These are phyloP conservation scores for Microtus montanus DNA, from an alignment of 2,113 vertebrate species.

Conservation along the genomic window DNA sequence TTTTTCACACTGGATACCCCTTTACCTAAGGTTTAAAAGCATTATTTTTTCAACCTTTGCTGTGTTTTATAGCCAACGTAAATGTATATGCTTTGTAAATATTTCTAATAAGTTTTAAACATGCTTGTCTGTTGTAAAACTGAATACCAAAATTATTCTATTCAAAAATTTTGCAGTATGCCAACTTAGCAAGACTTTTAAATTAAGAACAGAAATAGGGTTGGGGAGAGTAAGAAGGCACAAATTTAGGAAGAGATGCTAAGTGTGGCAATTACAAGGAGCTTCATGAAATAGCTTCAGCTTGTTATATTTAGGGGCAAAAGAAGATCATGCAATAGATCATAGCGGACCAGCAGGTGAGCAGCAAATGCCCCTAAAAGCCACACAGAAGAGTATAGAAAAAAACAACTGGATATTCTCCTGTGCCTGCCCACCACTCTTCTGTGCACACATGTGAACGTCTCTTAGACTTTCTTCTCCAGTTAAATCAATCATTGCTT, in stretches of 20 bases:
- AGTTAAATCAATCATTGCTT: conserved; percentile 39
- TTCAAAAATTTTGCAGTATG: neutral
- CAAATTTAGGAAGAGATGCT: conserved; percentile 31
- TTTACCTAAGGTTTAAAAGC: conserved; percentile 63
- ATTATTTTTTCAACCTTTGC: neutral
- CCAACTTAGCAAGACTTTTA: conserved; percentile 53
- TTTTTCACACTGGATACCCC: neutral
- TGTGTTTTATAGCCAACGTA: conserved; percentile 3
- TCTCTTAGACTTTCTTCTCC: neutral
- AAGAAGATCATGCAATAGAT: neutral
- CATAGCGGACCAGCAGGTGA: neutral
- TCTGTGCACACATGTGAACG: too few relatives aligned
- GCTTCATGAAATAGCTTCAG: neutral
- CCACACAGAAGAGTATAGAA: neutral
- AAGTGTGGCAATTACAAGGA: conserved; percentile 29
- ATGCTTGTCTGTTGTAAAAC: neutral
- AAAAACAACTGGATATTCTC: neutral
- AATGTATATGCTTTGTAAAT: neutral
- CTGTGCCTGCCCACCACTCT: fast-evolving
- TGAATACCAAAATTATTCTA: neutral
- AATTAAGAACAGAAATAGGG: conserved; percentile 31
- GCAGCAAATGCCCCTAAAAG: neutral
- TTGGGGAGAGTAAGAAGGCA: neutral
- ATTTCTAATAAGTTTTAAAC: neutral
- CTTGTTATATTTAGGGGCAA: neutral